Conservation (phyloP, 2,888 invertebrate species). For the Muschampia plurimacula region DNA sequence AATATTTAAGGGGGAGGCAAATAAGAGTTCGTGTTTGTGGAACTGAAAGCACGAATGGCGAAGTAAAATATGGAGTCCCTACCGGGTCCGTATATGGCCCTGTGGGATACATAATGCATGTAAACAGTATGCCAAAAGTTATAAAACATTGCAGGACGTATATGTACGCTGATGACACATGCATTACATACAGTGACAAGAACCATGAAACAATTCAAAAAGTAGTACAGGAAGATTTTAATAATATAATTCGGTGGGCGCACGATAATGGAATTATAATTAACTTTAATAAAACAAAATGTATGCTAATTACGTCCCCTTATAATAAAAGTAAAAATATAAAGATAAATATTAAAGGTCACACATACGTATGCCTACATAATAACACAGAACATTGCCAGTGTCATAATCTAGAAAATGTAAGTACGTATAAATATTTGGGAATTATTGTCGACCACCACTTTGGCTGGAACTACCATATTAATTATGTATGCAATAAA, state of each 20-base stretch:
- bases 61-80: conserved; percentile 35
- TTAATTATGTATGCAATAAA: conserved; percentile 4
- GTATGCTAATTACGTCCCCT: conserved; percentile 6
- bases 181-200: conserved; percentile 7
- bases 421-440: background rate
- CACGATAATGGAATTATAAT: conserved; percentile 21
- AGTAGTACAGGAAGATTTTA: background rate
- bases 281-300: conserved; percentile 26
- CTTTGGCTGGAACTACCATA: conserved; percentile 10
- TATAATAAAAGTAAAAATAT: conserved; percentile 3
- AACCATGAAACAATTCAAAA: background rate
- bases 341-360: background rate
- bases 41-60: background rate
- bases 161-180: conserved; percentile 23
- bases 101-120: conserved; percentile 44
- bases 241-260: conserved; percentile 10
- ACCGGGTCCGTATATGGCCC: conserved; percentile 41
- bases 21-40: background rate
- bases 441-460: background rate
- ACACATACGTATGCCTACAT: background rate
- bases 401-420: background rate
- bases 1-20: conserved; percentile 8
- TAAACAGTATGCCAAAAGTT: conserved; percentile 43
- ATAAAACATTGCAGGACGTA: conserved; percentile 24
- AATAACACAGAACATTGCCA: background rate